phyloP scores from a whole-genome alignment of 2,113 vertebrate genomes.

The Lucifuga dentata region DNA sequence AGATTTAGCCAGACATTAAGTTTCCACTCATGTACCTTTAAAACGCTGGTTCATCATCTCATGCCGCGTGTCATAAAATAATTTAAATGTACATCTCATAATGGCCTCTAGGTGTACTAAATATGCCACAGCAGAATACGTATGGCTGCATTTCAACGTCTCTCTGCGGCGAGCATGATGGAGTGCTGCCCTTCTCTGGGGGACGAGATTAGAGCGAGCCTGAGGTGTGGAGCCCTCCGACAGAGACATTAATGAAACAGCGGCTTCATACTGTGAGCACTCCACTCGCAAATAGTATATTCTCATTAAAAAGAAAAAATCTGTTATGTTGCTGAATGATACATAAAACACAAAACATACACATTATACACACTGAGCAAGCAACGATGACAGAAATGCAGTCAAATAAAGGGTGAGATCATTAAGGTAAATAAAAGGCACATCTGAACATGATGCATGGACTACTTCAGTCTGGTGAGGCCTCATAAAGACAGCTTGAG shows the following conservation, averaged over 20 bases:
- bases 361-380: too few species aligned
- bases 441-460: not conserved
- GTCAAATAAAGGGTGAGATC: not conserved
- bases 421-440: not conserved
- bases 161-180: conserved; percentile 47
- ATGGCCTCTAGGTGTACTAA: conserved; percentile 27
- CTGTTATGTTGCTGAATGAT: not conserved
- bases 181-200: conserved; percentile 31
- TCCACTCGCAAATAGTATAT: conserved; percentile 32
- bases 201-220: conserved; percentile 50
- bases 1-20: conserved; percentile 13
- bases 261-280: conserved; percentile 48
- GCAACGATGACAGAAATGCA: not conserved
- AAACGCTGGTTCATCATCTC: conserved; percentile 39
- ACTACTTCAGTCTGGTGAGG: too few species aligned
- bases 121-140: conserved; percentile 43
- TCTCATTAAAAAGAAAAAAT: not conserved
- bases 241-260: conserved; percentile 76
- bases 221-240: conserved; percentile 56
- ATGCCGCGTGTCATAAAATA: conserved; percentile 32
- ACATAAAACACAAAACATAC: not conserved
- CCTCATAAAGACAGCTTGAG: not conserved
- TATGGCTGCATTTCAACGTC: conserved; percentile 39
- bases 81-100: conserved; percentile 40
- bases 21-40: conserved; percentile 39